These are phyloP conservation scores for Forpus xanthops DNA, from an alignment of 2,797 vertebrate genomes.

Conservation along the genomic window DNA sequence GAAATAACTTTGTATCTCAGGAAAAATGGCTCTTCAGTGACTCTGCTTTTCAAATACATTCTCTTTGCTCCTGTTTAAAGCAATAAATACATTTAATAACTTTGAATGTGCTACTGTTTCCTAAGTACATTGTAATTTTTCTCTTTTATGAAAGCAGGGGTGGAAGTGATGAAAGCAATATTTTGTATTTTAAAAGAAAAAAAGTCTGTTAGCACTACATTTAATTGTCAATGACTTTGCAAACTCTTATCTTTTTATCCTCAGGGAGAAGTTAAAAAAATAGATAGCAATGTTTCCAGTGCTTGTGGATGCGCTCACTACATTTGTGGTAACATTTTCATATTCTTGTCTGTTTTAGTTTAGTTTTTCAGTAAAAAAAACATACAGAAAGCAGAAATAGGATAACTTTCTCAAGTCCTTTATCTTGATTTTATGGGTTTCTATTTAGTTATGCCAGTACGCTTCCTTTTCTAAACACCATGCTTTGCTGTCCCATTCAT, in stretches of 20 bases:
- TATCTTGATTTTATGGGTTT: not conserved
- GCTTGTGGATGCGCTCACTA: slow-evolving; percentile 87
- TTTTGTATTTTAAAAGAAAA: not conserved
- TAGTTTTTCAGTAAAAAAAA: not conserved
- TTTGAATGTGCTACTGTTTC: not conserved
- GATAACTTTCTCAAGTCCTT: not conserved
- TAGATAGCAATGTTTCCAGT: slow-evolving; percentile 79
- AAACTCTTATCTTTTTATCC: slow-evolving; percentile 40
- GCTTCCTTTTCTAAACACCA: not conserved
- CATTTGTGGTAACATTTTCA: slow-evolving; percentile 84
- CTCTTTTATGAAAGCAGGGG: not conserved
- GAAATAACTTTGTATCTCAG: not conserved
- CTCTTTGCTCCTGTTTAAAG: not conserved
- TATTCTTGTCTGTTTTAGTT: not conserved
- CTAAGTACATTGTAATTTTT: not conserved
- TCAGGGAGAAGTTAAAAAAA: slow-evolving; percentile 88
- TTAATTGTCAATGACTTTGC: not conserved
- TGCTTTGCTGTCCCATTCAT: not conserved
- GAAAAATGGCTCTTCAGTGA: not conserved
- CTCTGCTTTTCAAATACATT: not conserved
- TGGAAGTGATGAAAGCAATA: not conserved
- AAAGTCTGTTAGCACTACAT: not conserved
- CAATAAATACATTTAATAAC: not conserved
- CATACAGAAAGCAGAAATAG: not conserved
- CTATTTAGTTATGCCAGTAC: not conserved